Conservation (phyloP, 1,140 invertebrate species). For the Lineus longissimus region DNA sequence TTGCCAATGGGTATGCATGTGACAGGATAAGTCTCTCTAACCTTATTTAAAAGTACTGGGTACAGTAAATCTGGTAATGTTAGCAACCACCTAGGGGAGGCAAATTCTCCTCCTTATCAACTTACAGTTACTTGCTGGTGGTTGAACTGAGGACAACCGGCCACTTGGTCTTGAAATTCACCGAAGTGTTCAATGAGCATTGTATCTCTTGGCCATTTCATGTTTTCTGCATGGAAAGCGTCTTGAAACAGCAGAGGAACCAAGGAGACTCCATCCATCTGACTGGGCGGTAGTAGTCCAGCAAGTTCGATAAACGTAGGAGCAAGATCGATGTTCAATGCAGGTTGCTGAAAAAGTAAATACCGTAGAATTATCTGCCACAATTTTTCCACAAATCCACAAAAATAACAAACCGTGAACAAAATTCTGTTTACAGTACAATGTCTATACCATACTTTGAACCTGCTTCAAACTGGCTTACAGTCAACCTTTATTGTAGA, state of each 20-base stretch:
- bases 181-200: conserved; percentile 77
- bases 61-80: too few species aligned
- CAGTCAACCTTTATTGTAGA: too few species aligned
- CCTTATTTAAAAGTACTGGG: too few species aligned
- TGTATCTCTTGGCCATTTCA: conserved; percentile 23
- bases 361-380: conserved; percentile 2
- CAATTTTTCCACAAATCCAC: conserved; percentile 15
- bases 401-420: too few species aligned
- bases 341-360: conserved; percentile 52
- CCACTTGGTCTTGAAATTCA: conserved; percentile 60
- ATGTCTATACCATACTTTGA: too few species aligned
- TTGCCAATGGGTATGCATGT: too few species aligned
- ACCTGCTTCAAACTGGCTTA: too few species aligned
- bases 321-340: conserved; percentile 72
- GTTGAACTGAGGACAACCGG: conserved; percentile 37
- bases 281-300: conserved; percentile 54
- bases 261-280: conserved; percentile 68
- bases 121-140: conserved; percentile 43
- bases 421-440: too few species aligned
- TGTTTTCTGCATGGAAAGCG: conserved; percentile 34
- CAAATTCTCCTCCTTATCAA: too few species aligned
- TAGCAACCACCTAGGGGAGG: too few species aligned
- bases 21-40: too few species aligned
- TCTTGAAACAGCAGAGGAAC: conserved; percentile 37
- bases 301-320: conserved; percentile 74